Conservation (phyloP, 1,140 invertebrate species). For the Drosophila lacteicornis region DNA sequence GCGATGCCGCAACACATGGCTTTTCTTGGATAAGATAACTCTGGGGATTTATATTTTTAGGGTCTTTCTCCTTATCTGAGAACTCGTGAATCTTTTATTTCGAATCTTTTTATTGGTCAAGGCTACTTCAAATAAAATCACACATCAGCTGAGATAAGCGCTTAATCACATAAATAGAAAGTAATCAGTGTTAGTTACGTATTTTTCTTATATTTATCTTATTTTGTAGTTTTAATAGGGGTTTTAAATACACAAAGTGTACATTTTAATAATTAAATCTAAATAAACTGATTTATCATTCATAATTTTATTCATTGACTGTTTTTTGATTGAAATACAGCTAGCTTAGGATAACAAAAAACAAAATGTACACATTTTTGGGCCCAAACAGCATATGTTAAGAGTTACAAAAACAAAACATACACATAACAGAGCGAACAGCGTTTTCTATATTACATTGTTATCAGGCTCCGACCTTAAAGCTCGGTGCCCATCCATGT, state of each 20-base stretch:
- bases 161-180: not conserved
- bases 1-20: not conserved
- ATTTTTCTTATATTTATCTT: not conserved
- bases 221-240: not conserved
- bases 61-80: not conserved
- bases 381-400: too few species aligned
- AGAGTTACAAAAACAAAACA: not conserved
- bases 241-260: not conserved
- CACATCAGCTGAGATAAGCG: not conserved
- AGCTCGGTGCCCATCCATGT: not conserved
- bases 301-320: too few species aligned
- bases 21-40: constrained; percentile 9
- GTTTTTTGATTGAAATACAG: too few species aligned
- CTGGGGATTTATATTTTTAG: not conserved
- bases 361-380: not conserved
- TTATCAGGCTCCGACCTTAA: not conserved
- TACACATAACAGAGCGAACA: not conserved
- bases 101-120: not conserved
- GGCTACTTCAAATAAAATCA: not conserved
- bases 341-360: not conserved
- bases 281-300: too few species aligned
- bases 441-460: not conserved
- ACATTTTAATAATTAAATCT: not conserved
- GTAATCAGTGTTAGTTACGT: not conserved
- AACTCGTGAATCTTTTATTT: not conserved